phyloP scores from a whole-genome alignment of 2,113 vertebrate species.

The Muntiacus muntjak region DNA sequence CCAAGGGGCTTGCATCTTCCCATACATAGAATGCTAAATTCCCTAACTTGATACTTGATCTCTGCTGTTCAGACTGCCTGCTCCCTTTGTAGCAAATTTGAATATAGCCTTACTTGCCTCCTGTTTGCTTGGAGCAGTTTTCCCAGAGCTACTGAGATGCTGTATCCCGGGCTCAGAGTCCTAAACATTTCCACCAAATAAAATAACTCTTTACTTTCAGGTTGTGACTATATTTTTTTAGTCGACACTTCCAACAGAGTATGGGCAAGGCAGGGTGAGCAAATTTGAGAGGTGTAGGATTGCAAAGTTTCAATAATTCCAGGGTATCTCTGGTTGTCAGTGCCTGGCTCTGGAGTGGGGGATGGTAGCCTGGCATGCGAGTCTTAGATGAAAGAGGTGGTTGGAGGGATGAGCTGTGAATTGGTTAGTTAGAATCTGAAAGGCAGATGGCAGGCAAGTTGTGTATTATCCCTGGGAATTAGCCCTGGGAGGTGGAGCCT shows the following conservation, averaged over 20 bases:
- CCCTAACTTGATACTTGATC: not conserved
- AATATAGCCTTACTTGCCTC: not conserved
- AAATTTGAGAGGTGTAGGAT: not conserved
- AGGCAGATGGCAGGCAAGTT: not conserved
- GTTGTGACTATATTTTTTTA: not conserved
- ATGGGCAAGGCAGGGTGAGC: not conserved
- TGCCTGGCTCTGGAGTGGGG: too few relatives aligned
- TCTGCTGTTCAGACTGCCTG: not conserved
- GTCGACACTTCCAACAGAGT: not conserved
- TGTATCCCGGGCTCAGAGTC: not conserved
- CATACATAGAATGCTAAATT: not conserved
- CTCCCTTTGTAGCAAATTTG: not conserved
- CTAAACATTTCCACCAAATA: not conserved
- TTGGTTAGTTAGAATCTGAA: not conserved
- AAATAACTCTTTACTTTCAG: not conserved
- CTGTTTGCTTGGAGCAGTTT: not conserved
- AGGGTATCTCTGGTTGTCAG: too few relatives aligned
- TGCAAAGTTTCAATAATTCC: too few relatives aligned
- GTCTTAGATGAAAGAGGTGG: not conserved
- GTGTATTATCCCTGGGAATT: not conserved
- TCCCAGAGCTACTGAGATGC: not conserved
- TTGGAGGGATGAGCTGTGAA: accelerated
- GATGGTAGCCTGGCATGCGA: accelerated
- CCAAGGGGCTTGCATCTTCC: not conserved
- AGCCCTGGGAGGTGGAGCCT: not conserved